phyloP scores from a whole-genome alignment of 1,140 invertebrate species.

The Orchesella cincta region DNA sequence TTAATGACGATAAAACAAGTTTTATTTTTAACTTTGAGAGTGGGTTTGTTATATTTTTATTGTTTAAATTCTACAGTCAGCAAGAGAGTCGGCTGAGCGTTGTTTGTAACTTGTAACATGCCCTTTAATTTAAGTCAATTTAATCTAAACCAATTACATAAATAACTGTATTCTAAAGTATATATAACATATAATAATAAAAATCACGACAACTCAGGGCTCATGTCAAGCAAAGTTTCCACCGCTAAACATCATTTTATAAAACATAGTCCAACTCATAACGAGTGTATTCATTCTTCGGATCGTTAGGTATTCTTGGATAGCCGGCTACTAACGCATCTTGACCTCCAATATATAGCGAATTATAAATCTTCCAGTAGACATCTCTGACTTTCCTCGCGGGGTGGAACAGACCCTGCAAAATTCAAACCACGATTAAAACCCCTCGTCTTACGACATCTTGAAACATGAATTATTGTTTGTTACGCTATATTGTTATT shows the following conservation, averaged over 20 bases:
- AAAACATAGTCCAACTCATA: slow-evolving; percentile 96
- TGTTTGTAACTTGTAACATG: too few relatives aligned
- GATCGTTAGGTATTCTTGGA: slow-evolving; percentile 90
- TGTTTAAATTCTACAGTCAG: too few relatives aligned
- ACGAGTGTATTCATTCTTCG: slow-evolving; percentile 91
- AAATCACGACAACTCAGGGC: slow-evolving; percentile 20
- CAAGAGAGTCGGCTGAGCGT: too few relatives aligned
- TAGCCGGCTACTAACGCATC: slow-evolving; percentile 98
- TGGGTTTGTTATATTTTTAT: too few relatives aligned
- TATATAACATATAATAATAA: slow-evolving; percentile 7
- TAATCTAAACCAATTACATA: too few relatives aligned
- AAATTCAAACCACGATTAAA: slow-evolving; percentile 55
- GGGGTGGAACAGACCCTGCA: slow-evolving; percentile 94
- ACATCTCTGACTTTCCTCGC: slow-evolving; percentile 98
- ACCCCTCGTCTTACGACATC: not conserved
- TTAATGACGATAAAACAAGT: not conserved
- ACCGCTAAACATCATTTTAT: too few relatives aligned
- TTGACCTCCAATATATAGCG: slow-evolving; percentile 97
- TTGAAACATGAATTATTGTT: slow-evolving; percentile 36
- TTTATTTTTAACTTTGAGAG: too few relatives aligned
- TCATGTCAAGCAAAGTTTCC: too few relatives aligned
- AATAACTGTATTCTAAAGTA: too few relatives aligned
- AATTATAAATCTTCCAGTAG: slow-evolving; percentile 99
- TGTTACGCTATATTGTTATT: slow-evolving; percentile 48
- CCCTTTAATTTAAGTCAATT: not conserved